These are phyloP conservation scores for Diabrotica balteata DNA, from an alignment of 2,888 invertebrate genomes.

Conservation along the genomic window DNA sequence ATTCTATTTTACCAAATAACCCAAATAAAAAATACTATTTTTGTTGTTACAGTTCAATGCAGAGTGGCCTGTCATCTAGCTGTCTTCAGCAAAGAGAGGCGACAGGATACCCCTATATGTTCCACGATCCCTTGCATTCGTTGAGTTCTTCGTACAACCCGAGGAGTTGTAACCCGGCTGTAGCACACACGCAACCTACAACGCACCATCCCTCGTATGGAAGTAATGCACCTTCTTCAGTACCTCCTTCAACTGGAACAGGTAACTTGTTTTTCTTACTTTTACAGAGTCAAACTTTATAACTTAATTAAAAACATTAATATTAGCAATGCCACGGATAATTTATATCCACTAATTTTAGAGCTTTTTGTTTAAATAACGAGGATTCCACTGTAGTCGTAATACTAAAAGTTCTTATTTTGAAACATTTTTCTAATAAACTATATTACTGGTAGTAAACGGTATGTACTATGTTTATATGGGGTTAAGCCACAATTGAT, in stretches of 20 bases:
- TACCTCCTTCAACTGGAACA: conserved; percentile 61
- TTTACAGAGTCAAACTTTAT: too few relatives aligned
- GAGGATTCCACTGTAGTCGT: too few relatives aligned
- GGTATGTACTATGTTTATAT: too few relatives aligned
- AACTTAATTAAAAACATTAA: too few relatives aligned
- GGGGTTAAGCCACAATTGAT: too few relatives aligned
- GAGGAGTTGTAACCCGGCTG: conserved; percentile 74
- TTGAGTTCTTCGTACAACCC: conserved; percentile 76
- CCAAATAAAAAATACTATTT: conserved; percentile 2
- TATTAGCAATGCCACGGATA: too few relatives aligned
- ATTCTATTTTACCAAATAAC: too few relatives aligned
- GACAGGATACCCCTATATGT: conserved; percentile 87
- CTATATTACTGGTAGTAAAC: too few relatives aligned
- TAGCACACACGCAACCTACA: conserved; percentile 80
- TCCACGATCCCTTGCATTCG: conserved; percentile 83
- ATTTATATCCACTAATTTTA: too few relatives aligned
- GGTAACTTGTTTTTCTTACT: conserved; percentile 48
- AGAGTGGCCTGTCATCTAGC: conserved; percentile 79
- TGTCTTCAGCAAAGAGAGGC: conserved; percentile 83
- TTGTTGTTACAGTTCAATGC: conserved; percentile 78
- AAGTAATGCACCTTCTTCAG: conserved; percentile 65
- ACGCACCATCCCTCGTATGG: conserved; percentile 73
- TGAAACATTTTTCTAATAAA: too few relatives aligned
- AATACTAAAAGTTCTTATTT: too few relatives aligned
- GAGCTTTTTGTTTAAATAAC: too few relatives aligned